These are phyloP conservation scores for Podarcis cretensis DNA, from an alignment of 2,113 vertebrate genomes.

Conservation along the genomic window DNA sequence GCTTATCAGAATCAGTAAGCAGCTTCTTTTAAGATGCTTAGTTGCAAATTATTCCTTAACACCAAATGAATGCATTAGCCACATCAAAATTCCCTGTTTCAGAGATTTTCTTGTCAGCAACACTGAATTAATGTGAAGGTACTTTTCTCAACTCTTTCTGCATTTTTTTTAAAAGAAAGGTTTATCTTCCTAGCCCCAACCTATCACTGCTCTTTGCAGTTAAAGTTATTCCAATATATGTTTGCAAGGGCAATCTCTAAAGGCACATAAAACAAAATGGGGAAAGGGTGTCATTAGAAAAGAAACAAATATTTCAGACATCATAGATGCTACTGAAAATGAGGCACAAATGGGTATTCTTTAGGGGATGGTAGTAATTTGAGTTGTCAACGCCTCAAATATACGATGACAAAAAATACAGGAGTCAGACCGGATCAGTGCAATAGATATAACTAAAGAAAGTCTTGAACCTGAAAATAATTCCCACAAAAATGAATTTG, in stretches of 20 bases:
- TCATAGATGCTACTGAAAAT: neutral
- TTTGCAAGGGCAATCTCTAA: neutral
- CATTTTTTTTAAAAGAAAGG: neutral
- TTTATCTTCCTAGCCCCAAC: constrained; percentile 22
- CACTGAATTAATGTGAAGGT: constrained; percentile 25
- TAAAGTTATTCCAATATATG: neutral
- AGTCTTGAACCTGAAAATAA: constrained; percentile 1
- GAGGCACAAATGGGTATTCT: neutral
- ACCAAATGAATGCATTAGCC: constrained; percentile 33
- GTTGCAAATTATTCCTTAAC: constrained; percentile 50
- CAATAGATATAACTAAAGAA: constrained; percentile 22
- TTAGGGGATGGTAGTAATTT: neutral
- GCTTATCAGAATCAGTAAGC: constrained; percentile 39
- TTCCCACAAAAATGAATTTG: constrained; percentile 9
- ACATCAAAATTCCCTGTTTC: constrained; percentile 33
- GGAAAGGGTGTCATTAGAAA: neutral
- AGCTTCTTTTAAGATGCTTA: constrained; percentile 46
- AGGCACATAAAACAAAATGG: neutral
- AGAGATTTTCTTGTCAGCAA: constrained; percentile 9
- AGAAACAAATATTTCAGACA: neutral
- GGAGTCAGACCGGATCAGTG: neutral
- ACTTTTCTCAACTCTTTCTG: constrained; percentile 21
- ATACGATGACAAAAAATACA: neutral
- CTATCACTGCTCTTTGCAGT: neutral
- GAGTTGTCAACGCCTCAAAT: constrained; percentile 32